Conservation (phyloP, 2,888 invertebrate species). For the Amblyjoppa fuscipennis region DNA sequence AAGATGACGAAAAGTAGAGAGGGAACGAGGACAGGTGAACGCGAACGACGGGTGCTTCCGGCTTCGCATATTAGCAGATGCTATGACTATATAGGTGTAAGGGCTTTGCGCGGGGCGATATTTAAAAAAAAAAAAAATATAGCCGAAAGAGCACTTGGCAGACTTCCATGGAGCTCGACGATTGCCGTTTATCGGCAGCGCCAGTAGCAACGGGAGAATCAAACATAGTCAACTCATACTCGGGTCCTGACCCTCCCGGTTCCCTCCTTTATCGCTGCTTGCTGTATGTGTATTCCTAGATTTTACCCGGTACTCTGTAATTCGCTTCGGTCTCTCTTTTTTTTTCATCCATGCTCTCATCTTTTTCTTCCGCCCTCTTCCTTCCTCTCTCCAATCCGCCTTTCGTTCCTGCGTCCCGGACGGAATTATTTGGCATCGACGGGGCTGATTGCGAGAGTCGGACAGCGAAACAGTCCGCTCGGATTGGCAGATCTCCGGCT, state of each 20-base stretch:
- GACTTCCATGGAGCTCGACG: constrained; percentile 48
- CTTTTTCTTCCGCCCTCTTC: constrained; percentile 23
- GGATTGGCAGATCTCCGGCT: background rate
- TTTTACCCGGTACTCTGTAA: background rate
- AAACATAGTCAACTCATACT: constrained; percentile 20
- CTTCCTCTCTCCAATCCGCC: background rate
- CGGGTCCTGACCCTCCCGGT: background rate
- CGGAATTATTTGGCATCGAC: constrained; percentile 15
- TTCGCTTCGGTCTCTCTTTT: background rate
- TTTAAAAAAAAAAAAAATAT: constrained; percentile 40
- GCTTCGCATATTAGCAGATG: constrained; percentile 2
- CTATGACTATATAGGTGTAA: constrained; percentile 3
- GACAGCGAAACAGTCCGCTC: constrained; percentile 18
- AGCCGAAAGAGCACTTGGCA: constrained; percentile 54
- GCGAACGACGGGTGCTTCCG: background rate
- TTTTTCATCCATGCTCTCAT: background rate
- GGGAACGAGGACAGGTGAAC: background rate
- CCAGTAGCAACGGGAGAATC: constrained; percentile 3
- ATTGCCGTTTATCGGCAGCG: constrained; percentile 58
- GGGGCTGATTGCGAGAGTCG: constrained; percentile 9
- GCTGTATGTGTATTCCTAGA: background rate
- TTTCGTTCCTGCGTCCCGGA: background rate
- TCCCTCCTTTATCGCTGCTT: background rate
- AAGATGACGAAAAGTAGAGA: background rate
- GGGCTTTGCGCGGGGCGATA: background rate